These are phyloP conservation scores for Anarrhichthys ocellatus DNA, from an alignment of 2,113 vertebrate species.

Conservation along the genomic window DNA sequence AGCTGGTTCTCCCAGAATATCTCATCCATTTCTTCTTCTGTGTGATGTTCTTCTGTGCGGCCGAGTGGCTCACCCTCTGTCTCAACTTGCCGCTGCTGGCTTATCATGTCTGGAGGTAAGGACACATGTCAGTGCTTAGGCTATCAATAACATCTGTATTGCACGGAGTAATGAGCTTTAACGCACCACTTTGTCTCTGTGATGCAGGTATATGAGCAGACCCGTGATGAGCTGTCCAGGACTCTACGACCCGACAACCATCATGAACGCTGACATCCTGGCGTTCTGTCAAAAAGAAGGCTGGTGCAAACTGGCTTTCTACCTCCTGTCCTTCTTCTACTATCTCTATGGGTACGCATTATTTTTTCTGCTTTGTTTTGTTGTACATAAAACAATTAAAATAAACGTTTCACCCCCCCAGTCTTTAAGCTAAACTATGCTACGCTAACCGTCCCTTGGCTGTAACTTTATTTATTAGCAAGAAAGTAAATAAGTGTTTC, in stretches of 20 bases:
- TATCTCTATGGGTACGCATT: constrained; percentile 95
- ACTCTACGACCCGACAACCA: constrained; percentile 98
- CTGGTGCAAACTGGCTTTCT: constrained; percentile 99
- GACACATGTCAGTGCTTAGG: not conserved
- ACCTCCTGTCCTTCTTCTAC: constrained; percentile 99
- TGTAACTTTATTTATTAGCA: not conserved
- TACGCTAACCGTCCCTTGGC: too few relatives aligned
- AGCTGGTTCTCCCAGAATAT: constrained; percentile 99
- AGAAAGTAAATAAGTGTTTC: too few relatives aligned
- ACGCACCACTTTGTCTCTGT: not conserved
- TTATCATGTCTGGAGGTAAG: constrained; percentile 98
- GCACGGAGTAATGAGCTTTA: not conserved
- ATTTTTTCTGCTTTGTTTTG: not conserved
- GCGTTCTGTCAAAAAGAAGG: constrained; percentile 99
- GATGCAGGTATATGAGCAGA: constrained; percentile 92
- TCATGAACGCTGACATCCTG: constrained; percentile 99
- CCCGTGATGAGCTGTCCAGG: constrained; percentile 98
- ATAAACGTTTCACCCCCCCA: too few relatives aligned
- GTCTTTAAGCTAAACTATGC: too few relatives aligned
- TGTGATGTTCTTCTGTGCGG: constrained; percentile 99
- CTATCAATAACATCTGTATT: not conserved
- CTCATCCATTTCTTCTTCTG: constrained; percentile 99
- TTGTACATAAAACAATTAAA: too few relatives aligned
- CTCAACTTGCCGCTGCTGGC: constrained; percentile 98
- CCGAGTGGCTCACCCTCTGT: constrained; percentile 96